Evolutionary conservation across 2,113 vertebrate species (phyloP).

Genomic region (Oreochromis aureus): DNA sequence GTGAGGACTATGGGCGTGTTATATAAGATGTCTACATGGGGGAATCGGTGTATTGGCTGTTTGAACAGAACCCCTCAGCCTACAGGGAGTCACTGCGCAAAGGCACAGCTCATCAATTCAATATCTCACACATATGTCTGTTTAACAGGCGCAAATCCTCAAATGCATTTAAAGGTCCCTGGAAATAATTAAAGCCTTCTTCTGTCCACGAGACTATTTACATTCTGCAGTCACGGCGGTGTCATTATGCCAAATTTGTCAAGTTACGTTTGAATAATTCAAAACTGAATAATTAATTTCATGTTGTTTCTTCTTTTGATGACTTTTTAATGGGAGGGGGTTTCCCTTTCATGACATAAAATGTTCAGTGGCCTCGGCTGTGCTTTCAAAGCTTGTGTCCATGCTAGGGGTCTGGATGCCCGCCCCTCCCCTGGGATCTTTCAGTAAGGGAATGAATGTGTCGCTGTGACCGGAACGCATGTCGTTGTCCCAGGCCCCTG

Average conservation of each 20-base stretch:
- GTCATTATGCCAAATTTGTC: neutral
- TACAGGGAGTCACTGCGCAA: conserved; percentile 16
- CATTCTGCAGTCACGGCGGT: neutral
- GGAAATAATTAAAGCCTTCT: neutral
- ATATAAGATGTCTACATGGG: conserved; percentile 29
- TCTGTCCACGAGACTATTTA: conserved; percentile 17
- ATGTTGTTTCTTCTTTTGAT: neutral
- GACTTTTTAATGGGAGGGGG: neutral
- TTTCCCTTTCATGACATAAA: conserved; percentile 17
- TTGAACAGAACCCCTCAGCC: neutral
- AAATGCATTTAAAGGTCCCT: neutral
- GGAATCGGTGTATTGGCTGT: conserved; percentile 1
- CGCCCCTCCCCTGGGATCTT: conserved; percentile 76
- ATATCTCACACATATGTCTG: conserved; percentile 1
- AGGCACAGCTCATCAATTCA: conserved; percentile 26
- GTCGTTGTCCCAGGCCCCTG: conserved; percentile 61
- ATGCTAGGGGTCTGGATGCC: conserved; percentile 59
- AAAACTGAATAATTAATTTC: neutral
- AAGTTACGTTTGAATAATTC: neutral
- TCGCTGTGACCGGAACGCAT: conserved; percentile 79
- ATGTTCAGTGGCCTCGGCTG: conserved; percentile 31
- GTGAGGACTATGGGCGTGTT: conserved; percentile 2
- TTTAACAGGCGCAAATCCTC: neutral
- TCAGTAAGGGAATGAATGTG: conserved; percentile 80
- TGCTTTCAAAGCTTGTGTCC: conserved; percentile 58